Conservation (phyloP, 2,113 vertebrate species). For the Chaenogobius annularis region DNA sequence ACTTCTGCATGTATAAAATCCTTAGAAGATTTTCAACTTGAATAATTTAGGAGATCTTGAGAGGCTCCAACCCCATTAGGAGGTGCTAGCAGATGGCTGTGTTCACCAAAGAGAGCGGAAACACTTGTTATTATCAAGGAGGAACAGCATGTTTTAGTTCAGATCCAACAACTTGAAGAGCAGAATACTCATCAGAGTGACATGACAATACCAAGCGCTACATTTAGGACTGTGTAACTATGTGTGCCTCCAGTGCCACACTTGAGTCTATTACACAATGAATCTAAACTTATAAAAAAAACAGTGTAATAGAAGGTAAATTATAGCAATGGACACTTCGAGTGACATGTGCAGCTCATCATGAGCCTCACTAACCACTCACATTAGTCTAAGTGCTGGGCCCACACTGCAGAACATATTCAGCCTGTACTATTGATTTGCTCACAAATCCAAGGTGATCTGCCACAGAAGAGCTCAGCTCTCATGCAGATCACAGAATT, state of each 20-base stretch:
- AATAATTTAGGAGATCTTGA: conserved; percentile 55
- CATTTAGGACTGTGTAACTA: neutral
- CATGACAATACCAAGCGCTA: neutral
- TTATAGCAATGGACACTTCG: conserved; percentile 22
- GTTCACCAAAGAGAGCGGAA: conserved; percentile 39
- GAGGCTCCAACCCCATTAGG: conserved; percentile 50
- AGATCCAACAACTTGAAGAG: conserved; percentile 10
- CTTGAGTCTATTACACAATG: neutral
- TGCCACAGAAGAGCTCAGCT: conserved; percentile 49
- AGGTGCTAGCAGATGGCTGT: conserved; percentile 52
- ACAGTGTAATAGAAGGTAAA: conserved; percentile 36
- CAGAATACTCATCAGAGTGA: conserved; percentile 18
- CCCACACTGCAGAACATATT: conserved; percentile 44
- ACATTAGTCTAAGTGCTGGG: conserved; percentile 55
- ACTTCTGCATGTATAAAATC: conserved; percentile 30
- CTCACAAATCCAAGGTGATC: conserved; percentile 65
- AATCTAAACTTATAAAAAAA: neutral
- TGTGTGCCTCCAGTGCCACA: neutral
- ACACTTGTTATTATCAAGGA: conserved; percentile 53
- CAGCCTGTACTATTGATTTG: conserved; percentile 65
- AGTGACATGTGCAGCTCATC: conserved; percentile 55
- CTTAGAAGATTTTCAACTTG: conserved; percentile 37
- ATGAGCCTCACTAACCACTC: conserved; percentile 43
- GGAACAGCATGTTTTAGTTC: conserved; percentile 38
- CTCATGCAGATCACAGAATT: conserved; percentile 60